Percentiles rank a stretch among this genome's conserved stretches.
Conservation (phyloP, 2,888 invertebrate species). For the Eulithis prunata region DNA sequence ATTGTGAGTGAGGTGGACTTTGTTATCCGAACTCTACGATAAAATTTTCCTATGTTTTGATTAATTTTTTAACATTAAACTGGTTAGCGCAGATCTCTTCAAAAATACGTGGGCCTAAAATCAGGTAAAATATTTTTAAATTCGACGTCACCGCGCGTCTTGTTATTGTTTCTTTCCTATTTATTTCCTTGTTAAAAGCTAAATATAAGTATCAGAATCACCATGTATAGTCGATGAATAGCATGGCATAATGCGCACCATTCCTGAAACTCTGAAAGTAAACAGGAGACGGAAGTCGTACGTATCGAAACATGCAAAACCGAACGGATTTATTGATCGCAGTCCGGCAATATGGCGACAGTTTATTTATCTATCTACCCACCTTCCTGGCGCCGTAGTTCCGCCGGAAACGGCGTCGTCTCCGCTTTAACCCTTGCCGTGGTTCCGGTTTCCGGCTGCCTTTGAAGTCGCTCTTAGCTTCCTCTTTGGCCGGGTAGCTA, state of each 20-base stretch:
- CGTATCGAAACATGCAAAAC: conserved; percentile 76
- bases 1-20: too few relatives aligned
- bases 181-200: too few relatives aligned
- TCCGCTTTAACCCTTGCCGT: conserved; percentile 82
- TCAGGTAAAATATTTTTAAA: too few relatives aligned
- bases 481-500: conserved; percentile 58
- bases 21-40: too few relatives aligned
- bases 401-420: conserved; percentile 82
- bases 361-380: conserved; percentile 77
- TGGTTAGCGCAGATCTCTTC: too few relatives aligned
- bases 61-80: too few relatives aligned
- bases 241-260: conserved; percentile 17
- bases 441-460: conserved; percentile 80
- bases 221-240: conserved; percentile 19
- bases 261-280: conserved; percentile 54
- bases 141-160: too few relatives aligned
- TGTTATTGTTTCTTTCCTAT: too few relatives aligned
- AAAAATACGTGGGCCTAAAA: too few relatives aligned
- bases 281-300: conserved; percentile 80
- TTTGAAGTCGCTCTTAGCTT: conserved; percentile 75
- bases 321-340: conserved; percentile 78
- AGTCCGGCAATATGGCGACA: conserved; percentile 78
- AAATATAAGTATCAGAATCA: background rate
- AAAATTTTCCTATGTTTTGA: too few relatives aligned
- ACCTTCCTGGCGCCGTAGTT: conserved; percentile 82